Percentiles rank a stretch among this genome's conserved stretches.
Evolutionary conservation across 2,797 vertebrate genomes (phyloP).

Genomic region (Onychomys torridus): DNA sequence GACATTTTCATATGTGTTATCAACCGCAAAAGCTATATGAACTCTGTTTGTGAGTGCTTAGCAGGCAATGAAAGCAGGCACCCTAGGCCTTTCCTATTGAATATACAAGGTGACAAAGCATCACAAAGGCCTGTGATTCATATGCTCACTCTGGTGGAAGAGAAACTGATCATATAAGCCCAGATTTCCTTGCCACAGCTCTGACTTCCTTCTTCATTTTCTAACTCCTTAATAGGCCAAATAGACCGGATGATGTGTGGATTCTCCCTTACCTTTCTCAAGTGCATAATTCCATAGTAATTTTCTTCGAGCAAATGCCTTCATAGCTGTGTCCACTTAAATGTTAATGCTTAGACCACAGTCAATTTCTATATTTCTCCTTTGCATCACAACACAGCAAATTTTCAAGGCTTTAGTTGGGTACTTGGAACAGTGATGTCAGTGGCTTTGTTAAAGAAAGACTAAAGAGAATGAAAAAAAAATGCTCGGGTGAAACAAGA

Average conservation of each 20-base stretch:
- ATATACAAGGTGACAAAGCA: not conserved
- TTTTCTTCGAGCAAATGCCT: conserved; percentile 16
- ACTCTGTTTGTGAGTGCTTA: not conserved
- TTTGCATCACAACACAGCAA: conserved; percentile 31
- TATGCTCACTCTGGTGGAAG: not conserved
- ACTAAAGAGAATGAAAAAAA: conserved; percentile 55
- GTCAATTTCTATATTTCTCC: not conserved
- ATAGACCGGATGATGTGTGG: not conserved
- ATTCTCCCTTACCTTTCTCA: conserved; percentile 13
- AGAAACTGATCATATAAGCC: conserved; percentile 4
- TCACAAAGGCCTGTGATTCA: not conserved
- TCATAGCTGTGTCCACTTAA: not conserved
- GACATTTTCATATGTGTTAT: not conserved
- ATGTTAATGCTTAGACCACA: conserved; percentile 29
- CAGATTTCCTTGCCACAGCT: not conserved
- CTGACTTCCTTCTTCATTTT: not conserved
- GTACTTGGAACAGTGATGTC: conserved; percentile 19
- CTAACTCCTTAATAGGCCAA: not conserved
- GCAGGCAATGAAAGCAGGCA: not conserved
- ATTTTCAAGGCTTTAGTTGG: not conserved
- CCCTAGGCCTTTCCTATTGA: not conserved
- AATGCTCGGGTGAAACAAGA: not conserved
- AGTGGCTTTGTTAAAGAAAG: not conserved
- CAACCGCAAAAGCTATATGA: not conserved
- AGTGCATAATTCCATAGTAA: not conserved